phyloP scores from a whole-genome alignment of 2,888 invertebrate species.

The Drosophila cognata region DNA sequence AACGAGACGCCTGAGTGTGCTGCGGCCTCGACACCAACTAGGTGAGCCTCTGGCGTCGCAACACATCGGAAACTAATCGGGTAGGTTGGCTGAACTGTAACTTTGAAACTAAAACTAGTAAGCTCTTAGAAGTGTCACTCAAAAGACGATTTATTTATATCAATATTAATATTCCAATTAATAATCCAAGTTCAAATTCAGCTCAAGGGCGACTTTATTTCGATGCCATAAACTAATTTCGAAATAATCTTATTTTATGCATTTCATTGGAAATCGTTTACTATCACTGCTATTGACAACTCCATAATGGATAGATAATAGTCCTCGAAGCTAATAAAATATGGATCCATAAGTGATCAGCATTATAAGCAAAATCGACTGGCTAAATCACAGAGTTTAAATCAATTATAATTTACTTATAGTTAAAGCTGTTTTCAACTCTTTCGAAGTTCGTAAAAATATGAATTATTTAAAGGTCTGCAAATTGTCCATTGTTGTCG shows the following conservation, averaged over 20 bases:
- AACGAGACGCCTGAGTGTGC: conserved; percentile 72
- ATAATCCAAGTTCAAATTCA: not conserved
- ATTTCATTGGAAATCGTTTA: not conserved
- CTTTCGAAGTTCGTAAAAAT: not conserved
- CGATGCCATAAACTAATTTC: not conserved
- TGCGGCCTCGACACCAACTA: conserved; percentile 25
- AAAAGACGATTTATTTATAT: not conserved
- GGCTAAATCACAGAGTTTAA: not conserved
- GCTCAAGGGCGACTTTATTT: not conserved
- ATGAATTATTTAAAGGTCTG: not conserved
- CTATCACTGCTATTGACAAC: not conserved
- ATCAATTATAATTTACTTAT: not conserved
- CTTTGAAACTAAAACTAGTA: not conserved
- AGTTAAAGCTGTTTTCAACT: not conserved
- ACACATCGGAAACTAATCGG: not conserved
- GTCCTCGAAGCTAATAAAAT: not conserved
- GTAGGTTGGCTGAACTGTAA: not conserved
- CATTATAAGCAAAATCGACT: not conserved
- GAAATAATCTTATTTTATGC: not conserved
- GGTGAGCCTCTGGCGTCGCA: conserved; percentile 55
- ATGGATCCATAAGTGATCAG: not conserved
- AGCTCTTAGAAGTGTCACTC: too few species aligned
- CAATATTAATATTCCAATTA: not conserved
- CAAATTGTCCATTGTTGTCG: not conserved
- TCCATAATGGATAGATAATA: not conserved